phyloP scores from a whole-genome alignment of 2,113 vertebrate genomes.

The Brachirus orientalis region DNA sequence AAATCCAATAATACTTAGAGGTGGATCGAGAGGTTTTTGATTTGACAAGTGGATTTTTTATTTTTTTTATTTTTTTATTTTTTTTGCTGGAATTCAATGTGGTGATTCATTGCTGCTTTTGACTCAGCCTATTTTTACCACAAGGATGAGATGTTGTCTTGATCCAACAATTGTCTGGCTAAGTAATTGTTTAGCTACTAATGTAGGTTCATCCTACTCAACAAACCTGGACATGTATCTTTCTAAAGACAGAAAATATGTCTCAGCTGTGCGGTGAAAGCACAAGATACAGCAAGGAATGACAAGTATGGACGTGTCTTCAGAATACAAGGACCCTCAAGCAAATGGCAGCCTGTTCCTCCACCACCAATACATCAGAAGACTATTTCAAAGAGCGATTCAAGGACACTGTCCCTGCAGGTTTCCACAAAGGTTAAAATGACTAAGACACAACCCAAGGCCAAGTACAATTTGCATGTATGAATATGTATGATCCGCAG shows the following conservation, averaged over 20 bases:
- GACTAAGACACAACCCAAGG: constrained; percentile 10
- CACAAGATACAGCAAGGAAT: not conserved
- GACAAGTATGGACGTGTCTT: not conserved
- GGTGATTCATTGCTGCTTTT: not conserved
- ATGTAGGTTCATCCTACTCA: not conserved
- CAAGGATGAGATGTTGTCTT: not conserved
- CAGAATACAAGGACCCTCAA: not conserved
- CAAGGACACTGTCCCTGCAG: not conserved
- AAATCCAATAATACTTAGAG: too few relatives aligned
- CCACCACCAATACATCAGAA: not conserved
- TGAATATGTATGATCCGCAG: constrained; percentile 66
- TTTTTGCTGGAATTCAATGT: not conserved
- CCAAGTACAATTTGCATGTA: constrained; percentile 57
- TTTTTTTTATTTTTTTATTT: too few relatives aligned
- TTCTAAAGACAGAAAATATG: not conserved
- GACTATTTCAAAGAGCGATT: too few relatives aligned
- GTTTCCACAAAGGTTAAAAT: not conserved
- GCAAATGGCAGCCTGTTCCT: not conserved
- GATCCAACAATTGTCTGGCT: not conserved
- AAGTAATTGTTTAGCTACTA: not conserved
- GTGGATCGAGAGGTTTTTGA: too few relatives aligned
- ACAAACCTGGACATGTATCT: not conserved
- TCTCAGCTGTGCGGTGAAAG: not conserved
- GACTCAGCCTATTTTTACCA: too few relatives aligned
- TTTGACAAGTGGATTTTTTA: not conserved